Evolutionary conservation across 2,888 invertebrate genomes (phyloP), one percentile per base, ranked within the genome.

Genomic region (Yponomeuta cagnagella): DNA sequence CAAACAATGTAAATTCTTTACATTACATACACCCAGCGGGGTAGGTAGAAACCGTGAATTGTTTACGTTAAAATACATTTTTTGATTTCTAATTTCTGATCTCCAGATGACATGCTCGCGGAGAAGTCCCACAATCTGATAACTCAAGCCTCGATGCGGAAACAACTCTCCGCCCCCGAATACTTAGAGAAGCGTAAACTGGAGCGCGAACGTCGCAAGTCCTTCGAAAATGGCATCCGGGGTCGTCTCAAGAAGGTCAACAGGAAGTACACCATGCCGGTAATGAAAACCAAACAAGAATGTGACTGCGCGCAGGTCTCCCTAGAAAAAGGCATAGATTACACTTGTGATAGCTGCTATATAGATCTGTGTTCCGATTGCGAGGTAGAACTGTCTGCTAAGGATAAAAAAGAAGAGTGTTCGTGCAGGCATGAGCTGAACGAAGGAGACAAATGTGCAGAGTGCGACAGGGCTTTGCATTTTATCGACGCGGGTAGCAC

Each of bases 131-230:
- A 90, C 76, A 89, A 87, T 72, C 80, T 92, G 5, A 93, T 92
- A 73, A 92, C 92, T 0, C 92, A 93, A 84, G 92, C 93, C 2
- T 93, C 94, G 2, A 95, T 95, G 81, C 94, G 96, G 74, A 95
- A 96, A 77, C 96, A 96, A 77, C 93, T 96, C 71, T 96, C 96
- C 43, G 97, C 97, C 0, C 98, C 98, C 0, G 97, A 98, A 77
- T 98, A 98, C 85, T 91, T 98, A 73, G 98, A 98, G 82, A 95
- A 96, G 75, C 93, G 98, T 48, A 96, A 97, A 81, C 93, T 95
- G 71, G 95, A 95, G 76, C 91, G 95, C 69, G 95, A 95, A 70
- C 93, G 95, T 78, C 86, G 95, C 75, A 94, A 94, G 80, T 94
- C 94, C 1, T 92, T 90, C 70, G 95, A 95, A 80, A 93, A 93